Conservation (phyloP, 2,113 vertebrate genomes). For the Isurus oxyrinchus region DNA sequence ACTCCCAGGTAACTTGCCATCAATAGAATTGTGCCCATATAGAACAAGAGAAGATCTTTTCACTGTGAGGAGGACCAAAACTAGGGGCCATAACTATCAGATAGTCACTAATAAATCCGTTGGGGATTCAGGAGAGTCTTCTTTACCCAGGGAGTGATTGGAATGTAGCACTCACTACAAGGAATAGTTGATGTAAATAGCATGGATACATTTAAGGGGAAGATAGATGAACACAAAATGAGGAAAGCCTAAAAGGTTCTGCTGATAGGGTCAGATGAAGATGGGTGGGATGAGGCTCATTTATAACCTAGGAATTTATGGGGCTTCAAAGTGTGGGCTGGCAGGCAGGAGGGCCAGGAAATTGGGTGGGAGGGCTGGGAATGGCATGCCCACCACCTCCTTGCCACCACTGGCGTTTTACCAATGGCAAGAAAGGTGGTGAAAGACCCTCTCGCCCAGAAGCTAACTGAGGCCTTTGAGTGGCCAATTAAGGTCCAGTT, state of each 20-base stretch:
- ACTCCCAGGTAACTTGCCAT: neutral
- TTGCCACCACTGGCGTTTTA: too few species aligned
- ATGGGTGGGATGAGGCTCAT: neutral
- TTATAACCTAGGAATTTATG: too few species aligned
- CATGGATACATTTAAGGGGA: neutral
- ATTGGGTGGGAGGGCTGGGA: too few species aligned
- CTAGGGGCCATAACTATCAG: neutral
- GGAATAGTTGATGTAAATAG: neutral
- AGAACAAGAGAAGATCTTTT: neutral
- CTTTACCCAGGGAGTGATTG: too few species aligned
- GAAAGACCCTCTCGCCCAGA: too few species aligned
- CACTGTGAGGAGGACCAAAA: neutral
- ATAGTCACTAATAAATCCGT: neutral
- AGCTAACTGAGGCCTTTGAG: too few species aligned
- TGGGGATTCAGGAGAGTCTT: neutral
- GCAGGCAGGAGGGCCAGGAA: too few species aligned
- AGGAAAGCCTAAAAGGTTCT: neutral
- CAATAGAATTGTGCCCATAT: neutral
- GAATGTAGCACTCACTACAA: neutral
- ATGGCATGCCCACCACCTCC: too few species aligned
- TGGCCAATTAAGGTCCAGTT: too few species aligned
- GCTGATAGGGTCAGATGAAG: neutral
- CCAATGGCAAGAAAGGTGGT: too few species aligned
- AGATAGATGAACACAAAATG: neutral
- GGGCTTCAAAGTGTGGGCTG: too few species aligned